These are phyloP conservation scores for Antigone vipio DNA, from an alignment of 2,113 vertebrate genomes.

Conservation along the genomic window DNA sequence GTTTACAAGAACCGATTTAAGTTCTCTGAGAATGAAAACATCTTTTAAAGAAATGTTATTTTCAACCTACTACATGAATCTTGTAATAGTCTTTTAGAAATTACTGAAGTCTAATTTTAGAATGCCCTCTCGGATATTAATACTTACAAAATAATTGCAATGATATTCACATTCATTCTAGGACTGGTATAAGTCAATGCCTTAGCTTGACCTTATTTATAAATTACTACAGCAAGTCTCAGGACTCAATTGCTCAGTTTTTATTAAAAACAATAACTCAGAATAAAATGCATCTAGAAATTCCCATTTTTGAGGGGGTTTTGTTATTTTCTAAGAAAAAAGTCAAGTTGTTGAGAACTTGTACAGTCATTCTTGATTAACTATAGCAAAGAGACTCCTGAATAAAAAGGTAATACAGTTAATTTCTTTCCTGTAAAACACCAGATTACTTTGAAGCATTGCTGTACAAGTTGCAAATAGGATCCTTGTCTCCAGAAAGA, in stretches of 20 bases:
- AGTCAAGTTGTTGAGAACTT: not conserved
- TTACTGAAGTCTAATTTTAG: not conserved
- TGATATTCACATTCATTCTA: not conserved
- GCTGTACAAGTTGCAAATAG: not conserved
- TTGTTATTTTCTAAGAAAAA: not conserved
- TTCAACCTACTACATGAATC: not conserved
- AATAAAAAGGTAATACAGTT: not conserved
- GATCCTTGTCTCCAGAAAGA: not conserved
- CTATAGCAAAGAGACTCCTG: not conserved
- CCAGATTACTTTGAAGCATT: not conserved
- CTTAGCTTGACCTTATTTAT: not conserved
- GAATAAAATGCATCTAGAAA: not conserved
- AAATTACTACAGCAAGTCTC: not conserved
- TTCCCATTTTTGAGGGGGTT: not conserved
- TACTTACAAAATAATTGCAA: not conserved
- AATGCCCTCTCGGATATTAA: not conserved
- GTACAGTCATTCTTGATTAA: not conserved
- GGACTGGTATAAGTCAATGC: not conserved
- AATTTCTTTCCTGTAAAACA: not conserved
- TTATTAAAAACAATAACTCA: not conserved
- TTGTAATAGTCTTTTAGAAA: not conserved
- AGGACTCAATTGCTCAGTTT: not conserved
- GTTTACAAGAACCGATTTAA: not conserved
- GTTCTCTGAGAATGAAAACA: not conserved
- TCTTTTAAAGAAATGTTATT: not conserved